A percentile compares a stretch with the other conserved stretches of the same genome.
Evolutionary conservation across 2,797 vertebrate species (phyloP).

Genomic region (Poecilia gillii): DNA sequence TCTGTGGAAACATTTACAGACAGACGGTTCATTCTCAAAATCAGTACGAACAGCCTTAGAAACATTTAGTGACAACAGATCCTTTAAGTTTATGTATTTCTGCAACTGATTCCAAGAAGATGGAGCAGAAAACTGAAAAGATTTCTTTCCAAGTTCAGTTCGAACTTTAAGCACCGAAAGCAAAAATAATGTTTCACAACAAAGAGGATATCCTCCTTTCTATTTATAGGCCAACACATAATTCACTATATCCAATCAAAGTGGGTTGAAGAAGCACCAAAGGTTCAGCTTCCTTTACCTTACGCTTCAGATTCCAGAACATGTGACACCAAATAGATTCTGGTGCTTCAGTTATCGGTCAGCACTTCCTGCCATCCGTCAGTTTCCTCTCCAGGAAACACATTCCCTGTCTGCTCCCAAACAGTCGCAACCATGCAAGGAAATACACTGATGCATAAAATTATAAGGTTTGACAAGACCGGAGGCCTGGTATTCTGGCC

Average conservation of each 20-base stretch:
- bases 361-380: constrained; percentile 25
- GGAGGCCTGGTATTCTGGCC: constrained; percentile 37
- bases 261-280: not conserved
- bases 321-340: not conserved
- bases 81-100: too few relatives aligned
- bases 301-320: constrained; percentile 1
- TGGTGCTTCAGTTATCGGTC: constrained; percentile 29
- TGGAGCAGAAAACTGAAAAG: too few relatives aligned
- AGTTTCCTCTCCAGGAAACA: constrained; percentile 43
- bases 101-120: too few relatives aligned
- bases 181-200: too few relatives aligned
- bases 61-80: too few relatives aligned
- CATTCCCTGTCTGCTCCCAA: constrained; percentile 42
- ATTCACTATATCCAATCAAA: not conserved
- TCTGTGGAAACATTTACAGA: too few relatives aligned
- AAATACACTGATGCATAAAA: constrained; percentile 74
- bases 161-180: too few relatives aligned
- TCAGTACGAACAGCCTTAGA: too few relatives aligned
- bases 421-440: constrained; percentile 43
- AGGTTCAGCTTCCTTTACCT: not conserved
- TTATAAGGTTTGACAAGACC: constrained; percentile 61
- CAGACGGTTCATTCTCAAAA: too few relatives aligned
- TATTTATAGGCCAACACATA: too few relatives aligned
- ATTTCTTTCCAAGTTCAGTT: too few relatives aligned
- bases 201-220: too few relatives aligned